Evolutionary conservation across 1,140 invertebrate genomes (phyloP).

Genomic region (Reticulitermes speratus): DNA sequence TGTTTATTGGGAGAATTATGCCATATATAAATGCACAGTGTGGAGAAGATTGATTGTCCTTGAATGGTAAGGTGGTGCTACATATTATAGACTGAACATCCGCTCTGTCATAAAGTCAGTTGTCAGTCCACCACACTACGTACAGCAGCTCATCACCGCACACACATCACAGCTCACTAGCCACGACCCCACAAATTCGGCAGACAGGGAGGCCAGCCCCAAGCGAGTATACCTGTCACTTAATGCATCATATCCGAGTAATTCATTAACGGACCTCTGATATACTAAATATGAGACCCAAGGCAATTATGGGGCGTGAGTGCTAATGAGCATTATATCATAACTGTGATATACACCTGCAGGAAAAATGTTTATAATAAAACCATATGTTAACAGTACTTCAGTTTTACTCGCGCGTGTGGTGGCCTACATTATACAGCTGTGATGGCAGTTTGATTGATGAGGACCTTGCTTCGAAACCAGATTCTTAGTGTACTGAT

Average conservation of each 20-base stretch:
- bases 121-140: background rate
- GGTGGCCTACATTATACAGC: background rate
- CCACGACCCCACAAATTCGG: background rate
- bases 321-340: constrained; percentile 13
- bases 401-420: background rate
- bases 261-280: background rate
- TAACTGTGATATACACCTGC: background rate
- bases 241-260: background rate
- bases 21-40: too few species aligned
- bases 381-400: background rate
- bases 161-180: background rate
- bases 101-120: too few species aligned
- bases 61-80: too few species aligned
- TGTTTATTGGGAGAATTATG: too few species aligned
- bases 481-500: background rate
- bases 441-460: constrained; percentile 7
- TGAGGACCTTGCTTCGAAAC: background rate
- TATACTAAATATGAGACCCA: background rate
- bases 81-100: too few species aligned
- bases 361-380: background rate
- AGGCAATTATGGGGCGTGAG: background rate
- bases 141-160: background rate
- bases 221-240: background rate
- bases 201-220: background rate
- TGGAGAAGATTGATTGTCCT: too few species aligned